phyloP scores from a whole-genome alignment of 2,113 vertebrate genomes.

The Nannobrachium achirus region DNA sequence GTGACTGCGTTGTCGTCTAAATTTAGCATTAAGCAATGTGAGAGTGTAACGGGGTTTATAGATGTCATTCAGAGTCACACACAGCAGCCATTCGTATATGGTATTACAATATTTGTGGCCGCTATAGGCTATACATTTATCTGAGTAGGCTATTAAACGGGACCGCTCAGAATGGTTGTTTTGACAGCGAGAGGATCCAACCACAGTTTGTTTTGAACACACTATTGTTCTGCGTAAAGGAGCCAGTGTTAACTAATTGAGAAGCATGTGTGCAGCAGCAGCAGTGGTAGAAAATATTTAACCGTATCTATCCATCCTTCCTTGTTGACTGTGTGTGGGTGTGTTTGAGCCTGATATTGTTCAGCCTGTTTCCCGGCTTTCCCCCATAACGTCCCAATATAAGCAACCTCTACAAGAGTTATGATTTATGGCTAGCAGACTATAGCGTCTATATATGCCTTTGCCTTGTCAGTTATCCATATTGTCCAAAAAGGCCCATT shows the following conservation, averaged over 20 bases:
- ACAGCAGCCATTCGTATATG: not conserved
- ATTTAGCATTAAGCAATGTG: conserved; percentile 59
- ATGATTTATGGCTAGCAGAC: not conserved
- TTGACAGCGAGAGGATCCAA: conserved; percentile 1
- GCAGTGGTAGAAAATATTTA: conserved; percentile 6
- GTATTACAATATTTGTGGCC: too few relatives aligned
- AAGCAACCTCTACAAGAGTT: not conserved
- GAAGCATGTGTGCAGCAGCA: conserved; percentile 9
- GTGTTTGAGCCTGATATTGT: conserved; percentile 36
- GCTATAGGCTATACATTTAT: too few relatives aligned
- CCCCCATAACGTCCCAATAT: too few relatives aligned
- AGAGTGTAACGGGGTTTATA: conserved; percentile 34
- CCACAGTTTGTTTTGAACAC: conserved; percentile 7
- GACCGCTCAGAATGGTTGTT: not conserved
- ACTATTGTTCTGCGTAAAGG: conserved; percentile 57
- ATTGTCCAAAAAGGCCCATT: not conserved
- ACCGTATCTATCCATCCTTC: not conserved
- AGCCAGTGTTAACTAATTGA: conserved; percentile 41
- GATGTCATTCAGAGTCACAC: conserved; percentile 7
- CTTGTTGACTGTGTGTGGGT: conserved; percentile 11
- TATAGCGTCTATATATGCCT: too few relatives aligned
- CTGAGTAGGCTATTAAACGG: not conserved
- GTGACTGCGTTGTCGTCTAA: conserved; percentile 54
- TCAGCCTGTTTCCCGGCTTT: conserved; percentile 71
- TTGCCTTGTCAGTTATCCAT: not conserved